Evolutionary conservation across 2,888 invertebrate species (phyloP), one percentile per base, ranked within the genome.

Genomic region (Ceriagrion tenellum): DNA sequence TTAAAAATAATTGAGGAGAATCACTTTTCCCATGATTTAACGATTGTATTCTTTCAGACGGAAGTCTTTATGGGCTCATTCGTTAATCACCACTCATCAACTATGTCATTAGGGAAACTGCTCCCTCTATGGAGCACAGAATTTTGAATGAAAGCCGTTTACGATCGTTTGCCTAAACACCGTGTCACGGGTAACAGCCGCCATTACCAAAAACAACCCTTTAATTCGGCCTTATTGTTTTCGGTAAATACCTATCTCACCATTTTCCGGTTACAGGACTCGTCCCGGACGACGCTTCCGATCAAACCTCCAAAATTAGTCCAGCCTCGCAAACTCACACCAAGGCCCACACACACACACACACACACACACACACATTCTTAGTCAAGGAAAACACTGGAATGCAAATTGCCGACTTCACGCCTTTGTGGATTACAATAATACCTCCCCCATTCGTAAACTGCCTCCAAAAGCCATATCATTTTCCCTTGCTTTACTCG

Each of bases 351-450:
- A 12, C 13, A 35, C 59, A 81, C 59, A 81, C 81, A 81, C 35
- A 30, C 13, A 35, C 35, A 12, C 13, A 35, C 59, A 81, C 59
- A 81, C 81, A 81, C 35, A 30, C 13, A 35, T 81, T 0, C 81
- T 35, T 81, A 13, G 26, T 35, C 81, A 35, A 30, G 13, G 74
- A 35, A 81, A 81, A 18, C 81, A 35, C 81, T 81, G 81, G 81
- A 35, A 81, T 81, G 81, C 81, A 81, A 81, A 81, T 81, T 81
- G 35, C 81, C 81, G 35, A 81, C 81, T 81, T 81, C 81, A 81
- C 81, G 81, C 81, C 30, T 81, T 81, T n/a, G 81, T 81, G 81
- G 26, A 81, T 81, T 81, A 81, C 81, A 30, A 16, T 81, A 81
- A 35, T 81, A 81, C 35, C 81, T 16, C 35, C 35, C 30, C 26